phyloP scores from a whole-genome alignment of 2,888 invertebrate species.

The Nomada hirtipes region DNA sequence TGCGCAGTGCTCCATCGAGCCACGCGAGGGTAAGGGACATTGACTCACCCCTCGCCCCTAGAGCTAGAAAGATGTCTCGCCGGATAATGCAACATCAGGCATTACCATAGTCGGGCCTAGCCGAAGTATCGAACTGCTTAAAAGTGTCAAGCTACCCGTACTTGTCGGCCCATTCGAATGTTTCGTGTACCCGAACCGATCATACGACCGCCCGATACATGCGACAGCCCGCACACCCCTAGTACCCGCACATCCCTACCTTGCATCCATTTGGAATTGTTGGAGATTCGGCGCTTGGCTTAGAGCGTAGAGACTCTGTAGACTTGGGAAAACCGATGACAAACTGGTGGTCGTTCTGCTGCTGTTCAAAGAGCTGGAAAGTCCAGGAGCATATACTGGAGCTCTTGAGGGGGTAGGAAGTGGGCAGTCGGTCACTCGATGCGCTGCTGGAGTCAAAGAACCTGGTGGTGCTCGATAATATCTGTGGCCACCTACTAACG shows the following conservation, averaged over 20 bases:
- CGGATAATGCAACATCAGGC: no score
- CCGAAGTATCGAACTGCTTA: no score
- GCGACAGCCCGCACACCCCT: no score
- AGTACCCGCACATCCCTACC: slow-evolving; percentile 9
- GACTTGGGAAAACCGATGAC: slow-evolving; percentile 74
- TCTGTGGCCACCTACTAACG: slow-evolving; percentile 75
- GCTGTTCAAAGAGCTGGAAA: slow-evolving; percentile 62
- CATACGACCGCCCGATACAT: no score
- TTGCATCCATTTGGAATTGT: slow-evolving; percentile 74
- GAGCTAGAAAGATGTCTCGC: no score
- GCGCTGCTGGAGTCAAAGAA: slow-evolving; percentile 78
- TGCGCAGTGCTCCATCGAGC: no score
- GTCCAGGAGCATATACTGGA: slow-evolving; percentile 77
- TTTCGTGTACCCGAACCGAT: no score
- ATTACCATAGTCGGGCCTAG: no score
- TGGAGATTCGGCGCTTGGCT: slow-evolving; percentile 76
- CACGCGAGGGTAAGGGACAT: no score
- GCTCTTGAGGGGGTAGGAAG: slow-evolving; percentile 67
- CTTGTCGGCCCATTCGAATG: no score
- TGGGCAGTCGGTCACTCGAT: slow-evolving; percentile 74
- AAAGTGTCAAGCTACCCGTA: no score
- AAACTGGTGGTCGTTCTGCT: slow-evolving; percentile 61
- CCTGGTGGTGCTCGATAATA: slow-evolving; percentile 80
- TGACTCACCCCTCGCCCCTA: no score
- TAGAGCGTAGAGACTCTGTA: slow-evolving; percentile 74